Conservation (phyloP, 2,113 vertebrate species). For the Cryptotis parvus region DNA sequence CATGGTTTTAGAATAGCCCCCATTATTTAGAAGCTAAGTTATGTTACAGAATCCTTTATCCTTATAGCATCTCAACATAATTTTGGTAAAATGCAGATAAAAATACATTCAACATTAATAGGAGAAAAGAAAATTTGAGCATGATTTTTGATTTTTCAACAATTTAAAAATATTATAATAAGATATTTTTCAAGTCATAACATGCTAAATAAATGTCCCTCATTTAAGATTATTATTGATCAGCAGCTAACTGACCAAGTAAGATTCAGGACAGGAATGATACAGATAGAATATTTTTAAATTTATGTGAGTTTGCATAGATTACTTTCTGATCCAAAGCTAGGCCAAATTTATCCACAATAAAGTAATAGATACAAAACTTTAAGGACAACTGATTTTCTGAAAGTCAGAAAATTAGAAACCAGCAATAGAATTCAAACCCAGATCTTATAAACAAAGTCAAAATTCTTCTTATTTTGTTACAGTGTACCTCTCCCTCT, state of each 20-base stretch:
- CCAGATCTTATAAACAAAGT: not conserved
- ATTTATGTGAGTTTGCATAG: not conserved
- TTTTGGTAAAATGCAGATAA: not conserved
- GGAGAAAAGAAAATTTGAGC: slow-evolving; percentile 1
- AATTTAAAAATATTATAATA: not conserved
- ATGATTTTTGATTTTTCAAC: not conserved
- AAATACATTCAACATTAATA: not conserved
- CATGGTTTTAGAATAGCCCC: not conserved
- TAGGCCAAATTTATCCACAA: not conserved
- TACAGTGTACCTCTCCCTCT: not conserved
- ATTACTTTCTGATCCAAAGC: not conserved
- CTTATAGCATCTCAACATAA: not conserved
- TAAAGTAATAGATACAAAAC: not conserved
- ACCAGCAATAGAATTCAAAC: not conserved
- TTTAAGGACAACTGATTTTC: not conserved
- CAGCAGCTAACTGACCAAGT: not conserved
- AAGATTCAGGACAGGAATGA: not conserved
- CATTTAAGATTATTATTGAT: not conserved
- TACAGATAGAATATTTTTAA: not conserved
- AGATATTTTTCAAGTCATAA: not conserved
- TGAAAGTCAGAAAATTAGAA: not conserved
- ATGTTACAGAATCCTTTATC: not conserved
- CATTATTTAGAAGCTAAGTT: slow-evolving; percentile 19
- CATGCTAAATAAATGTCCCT: slow-evolving; percentile 6
- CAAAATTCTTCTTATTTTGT: not conserved